phyloP scores from a whole-genome alignment of 2,888 invertebrate genomes.

The Nysson spinosus region DNA sequence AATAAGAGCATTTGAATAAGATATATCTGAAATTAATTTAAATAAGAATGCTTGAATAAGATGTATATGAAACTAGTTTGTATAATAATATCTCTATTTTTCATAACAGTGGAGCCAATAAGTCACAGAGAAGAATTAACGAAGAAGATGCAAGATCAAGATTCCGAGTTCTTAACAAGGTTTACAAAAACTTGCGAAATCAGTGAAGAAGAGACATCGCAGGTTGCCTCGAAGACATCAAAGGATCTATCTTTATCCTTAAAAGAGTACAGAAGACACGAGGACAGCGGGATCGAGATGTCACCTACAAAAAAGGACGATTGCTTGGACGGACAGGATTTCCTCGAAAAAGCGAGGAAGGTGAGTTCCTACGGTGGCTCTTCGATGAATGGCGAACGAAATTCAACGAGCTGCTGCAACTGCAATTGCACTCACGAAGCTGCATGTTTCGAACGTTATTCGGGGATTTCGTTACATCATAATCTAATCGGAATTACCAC shows the following conservation, averaged over 20 bases:
- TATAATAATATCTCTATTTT: neutral
- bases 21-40: no score
- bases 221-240: conserved; percentile 30
- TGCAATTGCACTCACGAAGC: conserved; percentile 35
- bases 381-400: conserved; percentile 35
- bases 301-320: conserved; percentile 59
- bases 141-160: conserved; percentile 25
- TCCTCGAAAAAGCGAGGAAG: conserved; percentile 77
- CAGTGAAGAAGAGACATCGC: conserved; percentile 29
- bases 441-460: conserved; percentile 33
- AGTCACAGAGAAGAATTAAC: conserved; percentile 19
- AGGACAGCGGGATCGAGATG: conserved; percentile 67
- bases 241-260: conserved; percentile 42
- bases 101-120: conserved; percentile 29
- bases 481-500: conserved; percentile 30
- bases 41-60: neutral
- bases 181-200: conserved; percentile 35
- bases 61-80: neutral
- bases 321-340: conserved; percentile 71
- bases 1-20: no score
- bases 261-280: conserved; percentile 52
- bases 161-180: conserved; percentile 30
- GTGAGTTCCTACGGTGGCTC: conserved; percentile 75
- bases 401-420: conserved; percentile 32
- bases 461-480: conserved; percentile 26